Percentiles rank a stretch among this genome's conserved stretches.
Evolutionary conservation across 2,888 invertebrate species (phyloP).

Genomic region (Helleia helle): DNA sequence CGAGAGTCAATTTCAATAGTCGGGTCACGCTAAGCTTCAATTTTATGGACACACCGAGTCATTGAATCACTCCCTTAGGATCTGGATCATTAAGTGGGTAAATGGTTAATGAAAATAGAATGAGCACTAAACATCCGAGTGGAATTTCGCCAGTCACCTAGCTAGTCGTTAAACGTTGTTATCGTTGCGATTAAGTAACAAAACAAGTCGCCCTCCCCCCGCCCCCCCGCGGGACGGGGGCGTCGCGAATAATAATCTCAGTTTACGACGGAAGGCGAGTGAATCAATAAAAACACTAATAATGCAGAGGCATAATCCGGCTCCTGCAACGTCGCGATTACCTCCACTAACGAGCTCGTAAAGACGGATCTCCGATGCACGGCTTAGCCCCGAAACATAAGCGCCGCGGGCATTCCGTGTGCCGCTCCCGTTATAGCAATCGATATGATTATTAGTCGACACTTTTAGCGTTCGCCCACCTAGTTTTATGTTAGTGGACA

Average conservation of each 20-base stretch:
- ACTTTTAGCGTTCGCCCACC: no score
- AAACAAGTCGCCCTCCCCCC: slow-evolving; percentile 57
- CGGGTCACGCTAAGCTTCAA: slow-evolving; percentile 62
- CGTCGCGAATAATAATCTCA: slow-evolving; percentile 72
- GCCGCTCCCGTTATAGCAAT: slow-evolving; percentile 13
- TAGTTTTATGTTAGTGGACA: no score
- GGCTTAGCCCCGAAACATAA: slow-evolving; percentile 44
- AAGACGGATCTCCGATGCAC: slow-evolving; percentile 67
- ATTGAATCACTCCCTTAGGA: slow-evolving; percentile 67
- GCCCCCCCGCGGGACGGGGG: slow-evolving; percentile 33
- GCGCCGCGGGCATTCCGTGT: slow-evolving; percentile 18
- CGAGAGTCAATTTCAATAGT: slow-evolving; percentile 16
- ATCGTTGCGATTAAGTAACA: slow-evolving; percentile 73
- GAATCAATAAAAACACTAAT: slow-evolving; percentile 75
- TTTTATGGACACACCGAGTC: slow-evolving; percentile 58
- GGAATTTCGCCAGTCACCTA: slow-evolving; percentile 73
- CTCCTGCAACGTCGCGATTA: slow-evolving; percentile 65
- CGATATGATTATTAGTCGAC: slow-evolving; percentile 9
- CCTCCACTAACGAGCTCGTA: slow-evolving; percentile 71
- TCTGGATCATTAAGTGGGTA: slow-evolving; percentile 72
- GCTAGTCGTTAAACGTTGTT: slow-evolving; percentile 72
- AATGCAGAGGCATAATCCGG: slow-evolving; percentile 71
- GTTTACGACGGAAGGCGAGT: slow-evolving; percentile 72
- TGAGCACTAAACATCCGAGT: slow-evolving; percentile 73
- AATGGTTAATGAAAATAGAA: slow-evolving; percentile 74